These are phyloP conservation scores for Coelopa pilipes DNA, from an alignment of 2,888 invertebrate genomes.

Conservation along the genomic window DNA sequence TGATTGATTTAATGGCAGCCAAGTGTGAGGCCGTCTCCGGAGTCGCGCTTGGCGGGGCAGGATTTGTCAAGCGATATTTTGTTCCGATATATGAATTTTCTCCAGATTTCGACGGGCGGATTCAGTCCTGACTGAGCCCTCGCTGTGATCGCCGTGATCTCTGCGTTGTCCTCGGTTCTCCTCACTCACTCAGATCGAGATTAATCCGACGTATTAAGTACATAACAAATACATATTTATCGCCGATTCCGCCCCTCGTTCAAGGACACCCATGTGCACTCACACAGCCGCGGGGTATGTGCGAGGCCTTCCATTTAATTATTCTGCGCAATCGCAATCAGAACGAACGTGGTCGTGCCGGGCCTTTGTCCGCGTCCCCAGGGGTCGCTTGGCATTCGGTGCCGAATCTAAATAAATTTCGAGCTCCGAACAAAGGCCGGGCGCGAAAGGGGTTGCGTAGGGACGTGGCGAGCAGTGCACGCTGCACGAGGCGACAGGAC, in stretches of 20 bases:
- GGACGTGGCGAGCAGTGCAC: slow-evolving; percentile 6
- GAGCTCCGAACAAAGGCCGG: slow-evolving; percentile 7
- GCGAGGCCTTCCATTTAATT: slow-evolving; percentile 24
- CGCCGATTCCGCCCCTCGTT: too few species aligned
- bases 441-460: slow-evolving; percentile 26
- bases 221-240: too few species aligned
- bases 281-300: neutral
- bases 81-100: neutral
- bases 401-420: slow-evolving; percentile 33
- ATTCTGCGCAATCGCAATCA: slow-evolving; percentile 25
- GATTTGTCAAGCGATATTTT: neutral
- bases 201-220: too few species aligned
- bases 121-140: too few species aligned
- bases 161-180: too few species aligned
- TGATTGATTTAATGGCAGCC: slow-evolving; percentile 53
- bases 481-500: neutral
- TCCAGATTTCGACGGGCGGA: too few species aligned
- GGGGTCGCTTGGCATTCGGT: slow-evolving; percentile 26
- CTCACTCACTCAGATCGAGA: too few species aligned
- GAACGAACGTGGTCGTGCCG: neutral
- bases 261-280: neutral
- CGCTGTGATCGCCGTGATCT: too few species aligned
- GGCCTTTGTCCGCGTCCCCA: neutral
- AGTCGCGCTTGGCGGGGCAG: slow-evolving; percentile 17
- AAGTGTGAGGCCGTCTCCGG: slow-evolving; percentile 8